Conservation (phyloP, 2,888 invertebrate species). For the Lutraria lutraria region DNA sequence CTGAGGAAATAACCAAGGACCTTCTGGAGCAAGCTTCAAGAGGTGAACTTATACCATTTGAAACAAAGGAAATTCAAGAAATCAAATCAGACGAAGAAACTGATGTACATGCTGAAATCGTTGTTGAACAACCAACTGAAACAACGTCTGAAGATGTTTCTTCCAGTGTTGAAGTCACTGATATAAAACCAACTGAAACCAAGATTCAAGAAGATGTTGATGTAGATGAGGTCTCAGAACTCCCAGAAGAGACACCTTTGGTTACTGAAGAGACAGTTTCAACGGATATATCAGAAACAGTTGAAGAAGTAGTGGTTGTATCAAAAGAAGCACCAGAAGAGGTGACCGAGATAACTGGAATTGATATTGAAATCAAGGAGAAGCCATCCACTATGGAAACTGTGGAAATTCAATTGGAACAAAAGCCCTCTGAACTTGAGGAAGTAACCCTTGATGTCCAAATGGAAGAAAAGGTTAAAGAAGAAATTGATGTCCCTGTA, state of each 20-base stretch:
- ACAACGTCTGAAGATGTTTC: conserved; percentile 49
- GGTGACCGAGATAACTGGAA: conserved; percentile 15
- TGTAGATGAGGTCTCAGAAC: conserved; percentile 38
- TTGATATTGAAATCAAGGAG: conserved; percentile 52
- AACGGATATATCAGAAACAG: conserved; percentile 27
- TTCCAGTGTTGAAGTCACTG: conserved; percentile 29
- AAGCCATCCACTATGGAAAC: conserved; percentile 51
- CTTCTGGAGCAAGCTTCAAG: conserved; percentile 62
- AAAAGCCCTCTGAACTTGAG: conserved; percentile 48
- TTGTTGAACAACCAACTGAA: conserved; percentile 53
- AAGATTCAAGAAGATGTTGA: conserved; percentile 32
- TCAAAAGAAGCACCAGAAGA: conserved; percentile 41
- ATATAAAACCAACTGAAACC: conserved; percentile 41
- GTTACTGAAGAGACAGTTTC: conserved; percentile 24
- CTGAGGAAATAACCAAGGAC: conserved; percentile 72
- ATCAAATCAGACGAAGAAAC: conserved; percentile 54
- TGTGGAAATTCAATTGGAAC: conserved; percentile 36
- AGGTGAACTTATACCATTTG: conserved; percentile 53
- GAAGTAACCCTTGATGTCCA: conserved; percentile 52
- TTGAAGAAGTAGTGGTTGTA: conserved; percentile 28
- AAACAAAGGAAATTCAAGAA: conserved; percentile 62
- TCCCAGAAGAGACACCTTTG: conserved; percentile 39
- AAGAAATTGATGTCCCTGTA: conserved; percentile 31
- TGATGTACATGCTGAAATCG: conserved; percentile 32
- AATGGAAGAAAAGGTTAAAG: conserved; percentile 33